Evolutionary conservation across 2,113 vertebrate genomes (phyloP).

Genomic region (Lagenorhynchus albirostris): DNA sequence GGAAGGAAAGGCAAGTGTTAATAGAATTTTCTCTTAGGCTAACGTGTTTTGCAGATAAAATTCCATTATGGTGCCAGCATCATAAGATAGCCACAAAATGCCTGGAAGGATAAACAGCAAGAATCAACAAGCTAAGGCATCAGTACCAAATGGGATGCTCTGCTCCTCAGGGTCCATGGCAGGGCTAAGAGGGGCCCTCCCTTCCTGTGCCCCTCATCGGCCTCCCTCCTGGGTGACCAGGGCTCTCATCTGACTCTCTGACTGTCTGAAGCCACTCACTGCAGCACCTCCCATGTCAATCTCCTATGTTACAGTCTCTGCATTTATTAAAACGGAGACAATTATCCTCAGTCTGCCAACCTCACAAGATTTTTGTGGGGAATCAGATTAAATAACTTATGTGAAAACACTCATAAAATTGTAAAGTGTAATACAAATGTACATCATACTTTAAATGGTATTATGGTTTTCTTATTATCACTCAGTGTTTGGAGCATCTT

Average conservation of each 20-base stretch:
- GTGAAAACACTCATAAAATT: neutral
- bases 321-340: neutral
- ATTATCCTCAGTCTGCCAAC: neutral
- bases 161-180: neutral
- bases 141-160: neutral
- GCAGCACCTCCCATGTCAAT: neutral
- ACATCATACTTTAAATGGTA: neutral
- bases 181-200: neutral
- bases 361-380: neutral
- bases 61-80: neutral
- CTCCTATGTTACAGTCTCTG: neutral
- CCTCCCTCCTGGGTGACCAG: neutral
- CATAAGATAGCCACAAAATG: neutral
- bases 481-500: neutral
- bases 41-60: slow-evolving; percentile 3
- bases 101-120: neutral
- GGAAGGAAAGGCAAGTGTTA: neutral
- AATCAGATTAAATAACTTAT: neutral
- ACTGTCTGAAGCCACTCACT: neutral
- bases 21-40: neutral
- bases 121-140: neutral
- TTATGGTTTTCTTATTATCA: neutral
- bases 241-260: neutral
- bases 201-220: neutral
- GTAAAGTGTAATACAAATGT: neutral